These are phyloP conservation scores for Aramus guarauna DNA, from an alignment of 2,113 vertebrate species.

Conservation along the genomic window DNA sequence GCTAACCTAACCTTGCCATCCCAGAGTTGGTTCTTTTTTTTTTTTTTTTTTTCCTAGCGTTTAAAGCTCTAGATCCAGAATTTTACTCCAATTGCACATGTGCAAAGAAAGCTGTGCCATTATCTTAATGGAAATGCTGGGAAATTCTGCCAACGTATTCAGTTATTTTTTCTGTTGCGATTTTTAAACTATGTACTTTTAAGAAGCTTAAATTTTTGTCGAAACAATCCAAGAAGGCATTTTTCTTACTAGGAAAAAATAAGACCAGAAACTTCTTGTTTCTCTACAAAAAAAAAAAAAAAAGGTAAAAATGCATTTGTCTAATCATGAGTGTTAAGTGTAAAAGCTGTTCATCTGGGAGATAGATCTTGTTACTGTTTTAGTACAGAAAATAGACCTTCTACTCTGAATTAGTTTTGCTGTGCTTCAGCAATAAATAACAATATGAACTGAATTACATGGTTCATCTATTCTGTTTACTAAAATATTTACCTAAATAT, in stretches of 20 bases:
- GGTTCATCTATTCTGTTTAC: neutral
- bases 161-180: neutral
- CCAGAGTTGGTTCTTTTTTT: neutral
- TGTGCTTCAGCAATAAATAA: neutral
- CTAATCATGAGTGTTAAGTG: neutral
- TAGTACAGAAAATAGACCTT: neutral
- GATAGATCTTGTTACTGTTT: neutral
- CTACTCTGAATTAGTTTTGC: neutral
- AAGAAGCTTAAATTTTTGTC: neutral
- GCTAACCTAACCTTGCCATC: too few species aligned
- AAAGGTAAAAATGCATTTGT: neutral
- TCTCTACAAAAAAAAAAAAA: rapidly evolving
- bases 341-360: neutral
- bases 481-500: neutral
- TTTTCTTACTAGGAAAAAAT: neutral
- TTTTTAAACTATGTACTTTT: neutral
- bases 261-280: neutral
- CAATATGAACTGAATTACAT: neutral
- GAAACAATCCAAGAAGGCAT: neutral
- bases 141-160: neutral
- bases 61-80: neutral
- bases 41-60: neutral
- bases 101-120: neutral
- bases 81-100: neutral
- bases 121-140: neutral